Evolutionary conservation across 2,797 vertebrate genomes (phyloP).

Genomic region (Eospalax fontanierii): DNA sequence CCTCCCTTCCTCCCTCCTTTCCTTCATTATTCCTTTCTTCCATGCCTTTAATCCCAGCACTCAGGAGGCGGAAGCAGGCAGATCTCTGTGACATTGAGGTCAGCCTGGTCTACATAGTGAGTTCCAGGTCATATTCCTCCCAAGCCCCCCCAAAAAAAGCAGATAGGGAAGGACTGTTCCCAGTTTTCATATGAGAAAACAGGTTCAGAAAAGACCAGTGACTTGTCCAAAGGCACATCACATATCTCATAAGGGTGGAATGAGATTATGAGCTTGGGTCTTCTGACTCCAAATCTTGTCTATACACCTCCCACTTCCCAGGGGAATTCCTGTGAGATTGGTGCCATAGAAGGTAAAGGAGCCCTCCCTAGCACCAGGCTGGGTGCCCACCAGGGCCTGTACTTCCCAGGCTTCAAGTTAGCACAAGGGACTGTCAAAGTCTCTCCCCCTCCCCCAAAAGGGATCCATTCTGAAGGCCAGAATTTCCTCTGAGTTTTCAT

Average conservation of each 20-base stretch:
- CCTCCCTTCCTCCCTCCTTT: neutral
- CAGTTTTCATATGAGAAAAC: too few species aligned
- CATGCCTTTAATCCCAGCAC: too few species aligned
- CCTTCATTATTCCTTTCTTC: neutral
- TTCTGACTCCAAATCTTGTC: neutral
- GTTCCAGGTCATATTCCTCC: too few species aligned
- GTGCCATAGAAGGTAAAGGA: neutral
- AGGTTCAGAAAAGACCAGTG: too few species aligned
- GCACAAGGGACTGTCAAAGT: neutral
- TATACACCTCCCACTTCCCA: neutral
- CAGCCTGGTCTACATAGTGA: too few species aligned
- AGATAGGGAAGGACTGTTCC: too few species aligned
- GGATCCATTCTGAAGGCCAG: neutral
- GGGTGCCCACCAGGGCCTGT: neutral
- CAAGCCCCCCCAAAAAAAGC: too few species aligned
- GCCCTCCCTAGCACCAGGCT: too few species aligned
- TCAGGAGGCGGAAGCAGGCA: too few species aligned
- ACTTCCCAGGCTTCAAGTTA: neutral
- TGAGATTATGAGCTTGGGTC: neutral
- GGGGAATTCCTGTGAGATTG: neutral
- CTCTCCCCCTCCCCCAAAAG: neutral
- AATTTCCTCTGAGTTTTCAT: conserved; percentile 9
- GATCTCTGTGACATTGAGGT: too few species aligned
- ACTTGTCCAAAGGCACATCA: too few species aligned
- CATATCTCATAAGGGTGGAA: too few species aligned